A percentile compares a stretch with the other conserved stretches of the same genome.
These are phyloP conservation scores for Spinus olivaceus DNA, from an alignment of 2,797 vertebrate species.

Conservation along the genomic window DNA sequence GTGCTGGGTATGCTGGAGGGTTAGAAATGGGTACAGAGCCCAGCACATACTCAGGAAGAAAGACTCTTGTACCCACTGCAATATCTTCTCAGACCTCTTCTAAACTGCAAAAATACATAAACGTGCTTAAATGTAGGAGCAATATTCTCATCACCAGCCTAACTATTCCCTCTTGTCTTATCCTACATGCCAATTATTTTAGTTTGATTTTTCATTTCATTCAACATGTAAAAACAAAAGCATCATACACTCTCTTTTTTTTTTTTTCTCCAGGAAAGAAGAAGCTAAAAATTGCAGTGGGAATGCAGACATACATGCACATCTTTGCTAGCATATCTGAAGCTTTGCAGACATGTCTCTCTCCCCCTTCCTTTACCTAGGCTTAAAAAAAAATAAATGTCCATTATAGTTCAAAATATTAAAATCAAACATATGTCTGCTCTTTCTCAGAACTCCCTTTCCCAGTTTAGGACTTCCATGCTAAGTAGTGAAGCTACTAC, in stretches of 20 bases:
- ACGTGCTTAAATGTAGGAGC: accelerated
- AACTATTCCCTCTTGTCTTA: neutral
- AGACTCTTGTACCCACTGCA: neutral
- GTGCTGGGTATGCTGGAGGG: neutral
- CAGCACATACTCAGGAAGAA: neutral
- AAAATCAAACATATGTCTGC: neutral
- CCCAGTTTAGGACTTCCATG: neutral
- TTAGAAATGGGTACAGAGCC: neutral
- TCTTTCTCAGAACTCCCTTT: neutral
- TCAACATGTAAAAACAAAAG: neutral
- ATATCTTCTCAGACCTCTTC: neutral
- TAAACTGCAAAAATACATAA: neutral
- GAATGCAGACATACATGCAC: neutral
- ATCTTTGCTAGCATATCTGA: neutral
- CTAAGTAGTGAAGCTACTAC: neutral
- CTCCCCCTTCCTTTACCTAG: neutral
- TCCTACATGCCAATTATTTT: neutral
- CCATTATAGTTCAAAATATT: neutral
- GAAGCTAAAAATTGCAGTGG: neutral
- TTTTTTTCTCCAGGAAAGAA: neutral
- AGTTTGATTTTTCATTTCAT: neutral
- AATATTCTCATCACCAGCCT: neutral
- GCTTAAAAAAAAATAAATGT: neutral
- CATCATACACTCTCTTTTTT: neutral
- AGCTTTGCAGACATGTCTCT: neutral